A percentile compares a stretch with the other conserved stretches of the same genome.
phyloP scores from a whole-genome alignment of 2,888 invertebrate species.

The Aethes cnicana region DNA sequence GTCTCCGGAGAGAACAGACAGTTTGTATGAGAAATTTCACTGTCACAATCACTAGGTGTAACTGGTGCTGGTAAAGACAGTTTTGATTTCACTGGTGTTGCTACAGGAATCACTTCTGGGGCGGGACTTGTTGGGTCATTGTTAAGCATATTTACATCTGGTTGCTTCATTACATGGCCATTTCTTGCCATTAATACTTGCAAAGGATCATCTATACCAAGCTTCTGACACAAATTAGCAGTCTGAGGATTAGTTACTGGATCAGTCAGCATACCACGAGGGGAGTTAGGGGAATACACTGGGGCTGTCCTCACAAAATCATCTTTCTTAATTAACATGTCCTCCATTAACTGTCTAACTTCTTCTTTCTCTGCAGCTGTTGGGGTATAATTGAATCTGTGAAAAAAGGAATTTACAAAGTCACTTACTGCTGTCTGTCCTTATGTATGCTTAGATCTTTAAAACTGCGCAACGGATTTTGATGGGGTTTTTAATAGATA shows the following conservation, averaged over 20 bases:
- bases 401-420: too few species aligned
- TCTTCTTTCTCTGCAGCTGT: slow-evolving; percentile 87
- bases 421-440: too few species aligned
- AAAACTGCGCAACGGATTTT: too few species aligned
- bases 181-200: slow-evolving; percentile 81
- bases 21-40: slow-evolving; percentile 41
- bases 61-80: slow-evolving; percentile 66
- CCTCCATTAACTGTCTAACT: slow-evolving; percentile 84
- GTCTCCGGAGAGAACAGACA: slow-evolving; percentile 41
- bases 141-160: slow-evolving; percentile 35
- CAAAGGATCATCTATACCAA: slow-evolving; percentile 92
- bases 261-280: slow-evolving; percentile 64
- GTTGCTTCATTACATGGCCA: slow-evolving; percentile 65
- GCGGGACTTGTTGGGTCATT: slow-evolving; percentile 24
- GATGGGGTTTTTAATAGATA: too few species aligned
- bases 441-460: too few species aligned
- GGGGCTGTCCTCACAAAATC: slow-evolving; percentile 91
- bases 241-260: slow-evolving; percentile 87
- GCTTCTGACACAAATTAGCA: slow-evolving; percentile 83
- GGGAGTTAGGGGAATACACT: slow-evolving; percentile 74
- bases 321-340: slow-evolving; percentile 85
- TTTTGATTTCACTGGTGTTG: slow-evolving; percentile 59
- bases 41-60: slow-evolving; percentile 56
- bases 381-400: slow-evolving; percentile 88
- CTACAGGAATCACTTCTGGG: slow-evolving; percentile 31